phyloP scores from a whole-genome alignment of 2,797 vertebrate species.

The Stomatorhinus walkeri region DNA sequence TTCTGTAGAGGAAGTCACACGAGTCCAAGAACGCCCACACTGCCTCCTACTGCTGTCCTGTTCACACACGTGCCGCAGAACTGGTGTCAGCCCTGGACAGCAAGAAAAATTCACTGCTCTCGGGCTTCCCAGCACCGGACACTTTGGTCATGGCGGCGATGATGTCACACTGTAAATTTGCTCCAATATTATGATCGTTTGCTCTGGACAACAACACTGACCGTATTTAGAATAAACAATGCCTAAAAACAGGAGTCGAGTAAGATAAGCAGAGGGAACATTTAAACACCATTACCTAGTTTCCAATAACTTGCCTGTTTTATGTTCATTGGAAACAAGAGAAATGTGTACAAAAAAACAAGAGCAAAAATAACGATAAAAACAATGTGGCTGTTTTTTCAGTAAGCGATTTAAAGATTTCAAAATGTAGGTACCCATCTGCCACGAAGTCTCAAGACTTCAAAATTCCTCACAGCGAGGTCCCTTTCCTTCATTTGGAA shows the following conservation, averaged over 20 bases:
- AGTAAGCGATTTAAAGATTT: neutral
- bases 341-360: neutral
- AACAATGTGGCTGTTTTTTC: neutral
- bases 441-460: neutral
- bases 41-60: constrained; percentile 31
- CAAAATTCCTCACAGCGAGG: too few species aligned
- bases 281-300: neutral
- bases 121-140: neutral
- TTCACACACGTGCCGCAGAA: constrained; percentile 31
- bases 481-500: neutral
- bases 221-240: neutral
- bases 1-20: constrained; percentile 49
- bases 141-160: constrained; percentile 6
- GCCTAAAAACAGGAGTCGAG: neutral
- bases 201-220: neutral
- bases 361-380: neutral
- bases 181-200: neutral
- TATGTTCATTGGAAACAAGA: neutral
- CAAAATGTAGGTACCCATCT: neutral
- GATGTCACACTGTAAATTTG: constrained; percentile 14
- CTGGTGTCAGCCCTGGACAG: constrained; percentile 19
- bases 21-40: constrained; percentile 42
- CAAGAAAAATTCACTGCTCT: neutral
- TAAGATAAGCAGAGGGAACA: neutral
- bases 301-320: neutral